Evolutionary conservation across 2,113 vertebrate species (phyloP), one percentile per base, ranked within the genome.

Genomic region (Percopsis transmontana): DNA sequence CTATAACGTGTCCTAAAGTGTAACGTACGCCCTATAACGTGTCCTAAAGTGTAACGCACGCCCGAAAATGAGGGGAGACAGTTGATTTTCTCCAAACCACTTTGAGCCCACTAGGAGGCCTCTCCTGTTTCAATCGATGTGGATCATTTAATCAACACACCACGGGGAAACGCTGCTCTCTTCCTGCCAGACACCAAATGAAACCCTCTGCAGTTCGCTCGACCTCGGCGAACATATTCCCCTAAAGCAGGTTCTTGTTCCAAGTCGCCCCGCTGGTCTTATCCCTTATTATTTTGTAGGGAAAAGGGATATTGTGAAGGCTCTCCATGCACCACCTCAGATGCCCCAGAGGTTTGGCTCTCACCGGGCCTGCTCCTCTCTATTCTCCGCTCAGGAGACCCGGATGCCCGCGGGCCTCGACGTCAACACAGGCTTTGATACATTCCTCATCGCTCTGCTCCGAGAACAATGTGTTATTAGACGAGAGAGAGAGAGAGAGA

Each of bases 391-490:
- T 74, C 64, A 62, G 58, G 64, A 70, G 74, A 68, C 66, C 54
- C 59, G 38, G 38, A 74, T 71, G 61, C 63, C 70, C 51, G 57
- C 64, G 54, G 55, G 76, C 73, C 77, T 74, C 67, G 50, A 77
- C 75, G 70, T 69, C 78, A 78, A 61, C 70, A 42, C 71, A 41
- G 62, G 7, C 58, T 58, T 20, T 68, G 57, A 64, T 57, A 80
- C 60, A 74, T 58, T 57, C 61, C 72, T 71, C 71, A 57, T 66
- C 54, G 23, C 64, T 68, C 14, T 71, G 73, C 78, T 77, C 23
- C 1, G 48, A 81, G 76, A 80, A 73, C 81, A 74, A 55, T 15
- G 61, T 73, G 76, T 86, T 80, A 82, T 80, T 77, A 77, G 70
- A n/a, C n/a, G 27, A 33, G 27, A 33, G 27, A 33, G 27, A 33